Evolutionary conservation across 2,797 vertebrate genomes (phyloP), one percentile per base, ranked within the genome.

Genomic region (Mustela erminea): DNA sequence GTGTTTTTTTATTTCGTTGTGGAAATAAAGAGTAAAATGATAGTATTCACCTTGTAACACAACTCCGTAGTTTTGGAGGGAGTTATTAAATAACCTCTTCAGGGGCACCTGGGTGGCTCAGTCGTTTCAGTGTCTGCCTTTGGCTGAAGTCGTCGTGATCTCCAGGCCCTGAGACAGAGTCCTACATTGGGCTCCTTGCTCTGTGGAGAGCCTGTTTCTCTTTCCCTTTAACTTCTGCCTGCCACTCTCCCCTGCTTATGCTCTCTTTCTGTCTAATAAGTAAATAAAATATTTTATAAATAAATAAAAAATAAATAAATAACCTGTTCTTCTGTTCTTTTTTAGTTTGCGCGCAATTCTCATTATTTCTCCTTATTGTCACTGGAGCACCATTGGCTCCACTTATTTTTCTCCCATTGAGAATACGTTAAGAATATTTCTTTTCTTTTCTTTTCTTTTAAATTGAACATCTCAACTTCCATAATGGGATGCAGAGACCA

Each of bases 351-450:
- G 87, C 74, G 35, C 95, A 96, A 66, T 41, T 20, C 18, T 89
- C 68, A 46, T 85, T 90, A 41, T 90, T 92, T 90, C 49, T 58
- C 32, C 21, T 56, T 77, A 62, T 85, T 93, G 96, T 32, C 49
- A 90, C 62, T 85, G 12, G 8, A 80, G 20, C 4, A 52, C 9
- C 86, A 21, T 74, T 38, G 49, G 13, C 10, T 35, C 66, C n/a
- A 38, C 9, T 66, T 85, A 18, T 80, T 82, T 90, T 81, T 20
- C 38, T 82, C 90, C 29, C 49, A 49, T 23, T 87, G 41, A 78
- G 10, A 81, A 17, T 49, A 56, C 15, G 20, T 72, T 80, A 86
- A 77, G 14, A 62, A 11, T 70, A 18, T 68, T 93, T 84, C 3
- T 85, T 90, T 94, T 80, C n/a, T 82, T 94, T 89, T 78, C 32